phyloP scores from a whole-genome alignment of 2,888 invertebrate species.

The Cabera pusaria region DNA sequence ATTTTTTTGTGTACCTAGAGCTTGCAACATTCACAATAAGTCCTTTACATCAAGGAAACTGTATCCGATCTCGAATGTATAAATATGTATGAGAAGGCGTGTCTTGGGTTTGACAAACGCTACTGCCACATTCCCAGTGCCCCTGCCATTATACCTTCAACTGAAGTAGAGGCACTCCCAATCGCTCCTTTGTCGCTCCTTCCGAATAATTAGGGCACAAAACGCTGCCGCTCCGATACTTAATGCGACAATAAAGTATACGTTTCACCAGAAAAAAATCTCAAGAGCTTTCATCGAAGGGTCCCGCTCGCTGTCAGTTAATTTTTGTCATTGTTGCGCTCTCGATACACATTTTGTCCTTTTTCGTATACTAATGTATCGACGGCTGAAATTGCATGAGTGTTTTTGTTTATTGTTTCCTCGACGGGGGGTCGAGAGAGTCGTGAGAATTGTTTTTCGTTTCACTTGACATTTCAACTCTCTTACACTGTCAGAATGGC shows the following conservation, averaged over 20 bases:
- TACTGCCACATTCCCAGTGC: conserved; percentile 61
- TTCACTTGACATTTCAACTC: conserved; percentile 43
- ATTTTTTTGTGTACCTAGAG: too few relatives aligned
- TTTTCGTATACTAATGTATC: conserved; percentile 58
- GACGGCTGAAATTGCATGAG: conserved; percentile 45
- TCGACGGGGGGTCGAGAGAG: conserved; percentile 59
- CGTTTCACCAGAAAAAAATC: conserved; percentile 72
- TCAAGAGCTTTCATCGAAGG: conserved; percentile 54
- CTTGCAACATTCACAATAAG: too few relatives aligned
- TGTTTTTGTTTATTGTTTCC: conserved; percentile 55
- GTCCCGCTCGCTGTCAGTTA: conserved; percentile 61
- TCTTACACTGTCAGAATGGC: conserved; percentile 38
- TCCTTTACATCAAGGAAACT: conserved; percentile 22
- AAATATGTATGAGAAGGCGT: conserved; percentile 78
- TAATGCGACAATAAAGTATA: conserved; percentile 70
- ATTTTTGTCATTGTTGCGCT: conserved; percentile 73
- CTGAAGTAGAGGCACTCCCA: conserved; percentile 69
- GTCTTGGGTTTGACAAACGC: conserved; percentile 57
- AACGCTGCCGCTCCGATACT: conserved; percentile 52
- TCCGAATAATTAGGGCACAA: conserved; percentile 78
- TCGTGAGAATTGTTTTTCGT: conserved; percentile 65
- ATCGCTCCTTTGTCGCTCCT: conserved; percentile 71
- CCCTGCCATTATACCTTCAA: conserved; percentile 64
- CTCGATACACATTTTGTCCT: conserved; percentile 48
- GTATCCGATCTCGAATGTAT: conserved; percentile 50